Percentiles rank a stretch among this genome's conserved stretches.
These are phyloP conservation scores for Hydropotes inermis DNA, from an alignment of 2,113 vertebrate genomes.

Conservation along the genomic window DNA sequence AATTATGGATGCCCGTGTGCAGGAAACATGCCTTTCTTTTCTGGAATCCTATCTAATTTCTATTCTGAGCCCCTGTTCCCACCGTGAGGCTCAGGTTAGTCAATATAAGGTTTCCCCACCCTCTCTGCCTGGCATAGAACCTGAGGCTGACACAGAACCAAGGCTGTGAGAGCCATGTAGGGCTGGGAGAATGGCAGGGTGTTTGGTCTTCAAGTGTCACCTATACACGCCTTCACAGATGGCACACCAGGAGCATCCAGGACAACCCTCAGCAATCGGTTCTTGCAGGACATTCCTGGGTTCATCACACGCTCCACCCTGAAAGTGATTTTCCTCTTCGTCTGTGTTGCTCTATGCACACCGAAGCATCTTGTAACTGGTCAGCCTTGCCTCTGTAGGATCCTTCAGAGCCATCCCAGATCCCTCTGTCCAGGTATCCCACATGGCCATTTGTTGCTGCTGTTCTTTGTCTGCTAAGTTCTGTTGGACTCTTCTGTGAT, in stretches of 20 bases:
- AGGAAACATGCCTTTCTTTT: background rate
- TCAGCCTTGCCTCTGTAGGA: background rate
- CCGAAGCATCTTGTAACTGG: background rate
- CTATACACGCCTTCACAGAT: no score
- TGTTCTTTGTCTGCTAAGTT: background rate
- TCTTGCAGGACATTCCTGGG: background rate
- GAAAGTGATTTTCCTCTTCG: background rate
- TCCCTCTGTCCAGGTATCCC: background rate
- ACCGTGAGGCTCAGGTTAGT: background rate
- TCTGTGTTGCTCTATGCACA: background rate
- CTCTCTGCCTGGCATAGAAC: background rate
- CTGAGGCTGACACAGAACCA: background rate
- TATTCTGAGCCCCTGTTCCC: background rate
- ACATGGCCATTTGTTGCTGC: no score
- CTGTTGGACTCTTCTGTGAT: background rate
- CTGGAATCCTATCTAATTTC: background rate
- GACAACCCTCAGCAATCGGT: background rate
- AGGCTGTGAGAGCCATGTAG: background rate
- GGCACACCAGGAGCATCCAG: background rate
- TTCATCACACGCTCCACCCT: no score
- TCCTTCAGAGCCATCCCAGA: background rate
- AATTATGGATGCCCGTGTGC: no score
- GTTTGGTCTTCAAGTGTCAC: background rate
- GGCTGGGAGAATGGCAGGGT: background rate
- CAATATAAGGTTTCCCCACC: fast-evolving